A percentile compares a stretch with the other conserved stretches of the same genome.
phyloP scores from a whole-genome alignment of 2,113 vertebrate genomes.

The Procapra przewalskii region DNA sequence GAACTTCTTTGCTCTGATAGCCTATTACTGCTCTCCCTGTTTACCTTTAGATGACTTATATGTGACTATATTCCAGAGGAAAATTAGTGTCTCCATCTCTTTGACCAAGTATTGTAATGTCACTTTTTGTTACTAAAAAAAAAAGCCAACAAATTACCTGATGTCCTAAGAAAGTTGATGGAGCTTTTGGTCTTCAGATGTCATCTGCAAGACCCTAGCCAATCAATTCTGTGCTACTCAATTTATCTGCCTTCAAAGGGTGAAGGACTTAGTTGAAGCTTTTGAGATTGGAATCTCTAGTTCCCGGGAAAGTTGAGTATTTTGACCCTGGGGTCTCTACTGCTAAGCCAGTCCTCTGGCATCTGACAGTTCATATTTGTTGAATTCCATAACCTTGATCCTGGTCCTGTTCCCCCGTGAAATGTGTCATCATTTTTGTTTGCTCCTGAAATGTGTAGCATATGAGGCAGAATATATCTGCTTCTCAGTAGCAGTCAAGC shows the following conservation, averaged over 20 bases:
- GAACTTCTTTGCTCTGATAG: constrained; percentile 16
- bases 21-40: background rate
- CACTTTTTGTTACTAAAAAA: constrained; percentile 32
- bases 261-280: constrained; percentile 65
- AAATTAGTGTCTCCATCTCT: constrained; percentile 34
- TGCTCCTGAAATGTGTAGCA: background rate
- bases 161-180: constrained; percentile 54
- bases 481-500: background rate
- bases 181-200: constrained; percentile 56
- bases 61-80: background rate
- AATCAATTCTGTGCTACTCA: constrained; percentile 62
- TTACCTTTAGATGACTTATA: constrained; percentile 22
- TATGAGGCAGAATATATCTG: constrained; percentile 29
- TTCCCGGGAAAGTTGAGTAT: constrained; percentile 51
- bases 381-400: constrained; percentile 67
- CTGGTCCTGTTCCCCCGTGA: constrained; percentile 27
- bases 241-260: constrained; percentile 67
- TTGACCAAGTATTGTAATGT: constrained; percentile 9
- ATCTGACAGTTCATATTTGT: constrained; percentile 65
- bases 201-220: constrained; percentile 35
- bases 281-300: constrained; percentile 68
- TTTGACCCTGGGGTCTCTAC: constrained; percentile 54
- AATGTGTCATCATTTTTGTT: constrained; percentile 34
- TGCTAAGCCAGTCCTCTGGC: constrained; percentile 45
- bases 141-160: constrained; percentile 11